Percentiles rank a stretch among this genome's conserved stretches.
phyloP scores from a whole-genome alignment of 1,140 invertebrate species.

The Drosophila ercepeae region DNA sequence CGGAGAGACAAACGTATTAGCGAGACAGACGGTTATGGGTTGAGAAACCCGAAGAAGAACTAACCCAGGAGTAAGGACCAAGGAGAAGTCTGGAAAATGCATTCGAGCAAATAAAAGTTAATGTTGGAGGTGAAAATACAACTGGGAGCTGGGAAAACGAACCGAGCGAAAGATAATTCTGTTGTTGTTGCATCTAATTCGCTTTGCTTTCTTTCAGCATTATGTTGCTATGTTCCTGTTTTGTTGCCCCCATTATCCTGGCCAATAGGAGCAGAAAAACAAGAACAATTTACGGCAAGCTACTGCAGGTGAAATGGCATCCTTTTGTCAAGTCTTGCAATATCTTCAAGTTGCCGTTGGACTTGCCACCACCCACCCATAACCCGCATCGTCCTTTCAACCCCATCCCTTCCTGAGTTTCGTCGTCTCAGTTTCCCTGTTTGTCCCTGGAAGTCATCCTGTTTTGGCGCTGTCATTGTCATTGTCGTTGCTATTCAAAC shows the following conservation, averaged over 20 bases:
- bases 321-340: conserved; percentile 71
- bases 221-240: conserved; percentile 41
- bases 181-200: conserved; percentile 67
- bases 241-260: conserved; percentile 51
- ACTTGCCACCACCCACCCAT: neutral
- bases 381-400: neutral
- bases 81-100: conserved; percentile 41
- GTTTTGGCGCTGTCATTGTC: conserved; percentile 50
- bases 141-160: conserved; percentile 36
- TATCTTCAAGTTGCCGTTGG: conserved; percentile 31
- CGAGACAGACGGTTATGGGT: conserved; percentile 40
- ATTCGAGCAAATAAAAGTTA: conserved; percentile 75
- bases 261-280: conserved; percentile 44
- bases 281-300: conserved; percentile 69
- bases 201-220: conserved; percentile 64
- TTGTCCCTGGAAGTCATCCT: conserved; percentile 31
- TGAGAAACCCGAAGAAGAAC: conserved; percentile 28
- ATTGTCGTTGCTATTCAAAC: conserved; percentile 73
- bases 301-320: conserved; percentile 73
- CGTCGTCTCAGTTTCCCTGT: neutral
- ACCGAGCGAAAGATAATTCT: conserved; percentile 62
- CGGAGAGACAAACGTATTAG: conserved; percentile 41
- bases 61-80: conserved; percentile 4
- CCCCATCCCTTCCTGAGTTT: neutral
- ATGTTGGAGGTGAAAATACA: conserved; percentile 68